Evolutionary conservation across 2,113 vertebrate species (phyloP).

Genomic region (Calyptomena viridis): DNA sequence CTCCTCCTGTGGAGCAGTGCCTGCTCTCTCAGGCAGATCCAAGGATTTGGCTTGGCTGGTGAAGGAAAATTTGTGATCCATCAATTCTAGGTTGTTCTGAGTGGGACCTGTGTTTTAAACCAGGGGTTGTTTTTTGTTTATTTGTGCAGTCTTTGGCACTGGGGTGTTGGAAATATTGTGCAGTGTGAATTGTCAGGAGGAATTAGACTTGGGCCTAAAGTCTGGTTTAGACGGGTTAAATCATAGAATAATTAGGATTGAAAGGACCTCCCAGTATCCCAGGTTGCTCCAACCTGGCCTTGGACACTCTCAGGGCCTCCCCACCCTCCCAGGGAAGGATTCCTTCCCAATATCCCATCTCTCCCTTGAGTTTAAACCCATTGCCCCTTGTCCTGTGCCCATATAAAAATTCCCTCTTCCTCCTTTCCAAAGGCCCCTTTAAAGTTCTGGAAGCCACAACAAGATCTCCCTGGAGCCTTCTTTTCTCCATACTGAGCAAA

Average conservation of each 20-base stretch:
- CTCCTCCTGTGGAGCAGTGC: not conserved
- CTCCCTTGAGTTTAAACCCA: not conserved
- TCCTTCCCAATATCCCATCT: not conserved
- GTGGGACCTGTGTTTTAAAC: not conserved
- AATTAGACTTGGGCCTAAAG: not conserved
- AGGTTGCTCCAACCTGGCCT: not conserved
- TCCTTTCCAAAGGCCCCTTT: not conserved
- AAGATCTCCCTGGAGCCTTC: not conserved
- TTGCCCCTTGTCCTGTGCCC: not conserved
- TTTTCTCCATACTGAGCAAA: not conserved
- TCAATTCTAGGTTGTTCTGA: not conserved
- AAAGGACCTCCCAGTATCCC: not conserved
- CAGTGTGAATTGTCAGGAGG: not conserved
- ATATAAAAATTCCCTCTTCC: not conserved
- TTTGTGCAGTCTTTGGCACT: not conserved
- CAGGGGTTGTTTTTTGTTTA: not conserved
- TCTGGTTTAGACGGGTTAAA: not conserved
- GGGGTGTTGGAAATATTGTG: rapidly evolving
- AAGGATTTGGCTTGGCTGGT: not conserved
- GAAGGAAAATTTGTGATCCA: not conserved
- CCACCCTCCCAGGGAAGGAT: not conserved
- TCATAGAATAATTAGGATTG: not conserved
- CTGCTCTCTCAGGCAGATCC: not conserved
- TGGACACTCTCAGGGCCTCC: not conserved
- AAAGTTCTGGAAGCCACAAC: not conserved